Conservation (phyloP, 2,888 invertebrate species). For the Drosophila flavopinicola region DNA sequence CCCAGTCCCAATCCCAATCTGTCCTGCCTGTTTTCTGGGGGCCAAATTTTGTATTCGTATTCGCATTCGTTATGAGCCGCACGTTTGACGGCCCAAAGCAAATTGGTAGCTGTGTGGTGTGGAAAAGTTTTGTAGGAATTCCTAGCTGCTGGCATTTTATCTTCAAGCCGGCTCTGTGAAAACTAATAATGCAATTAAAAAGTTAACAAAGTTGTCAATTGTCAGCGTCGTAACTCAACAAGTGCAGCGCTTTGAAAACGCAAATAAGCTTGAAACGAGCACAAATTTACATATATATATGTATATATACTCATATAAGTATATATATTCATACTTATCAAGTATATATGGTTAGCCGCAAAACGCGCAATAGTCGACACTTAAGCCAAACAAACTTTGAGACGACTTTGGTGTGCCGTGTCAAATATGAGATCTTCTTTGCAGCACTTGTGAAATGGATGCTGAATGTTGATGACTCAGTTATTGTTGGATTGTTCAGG, state of each 20-base stretch:
- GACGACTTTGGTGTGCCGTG: constrained; percentile 20
- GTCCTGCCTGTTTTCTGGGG: too few species aligned
- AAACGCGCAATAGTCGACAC: constrained; percentile 36
- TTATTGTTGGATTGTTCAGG: too few species aligned
- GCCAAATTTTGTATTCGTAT: constrained; percentile 5
- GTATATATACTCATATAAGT: background rate
- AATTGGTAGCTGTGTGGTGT: constrained; percentile 21
- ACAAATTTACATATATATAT: constrained; percentile 5
- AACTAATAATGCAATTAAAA: constrained; percentile 76
- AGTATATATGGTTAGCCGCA: constrained; percentile 53
- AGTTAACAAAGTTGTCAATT: constrained; percentile 70
- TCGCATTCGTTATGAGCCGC: constrained; percentile 26
- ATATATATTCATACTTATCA: constrained; percentile 2
- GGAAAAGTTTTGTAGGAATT: constrained; percentile 1
- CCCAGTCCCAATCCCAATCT: too few species aligned
- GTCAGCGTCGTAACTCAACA: constrained; percentile 52
- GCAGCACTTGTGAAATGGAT: background rate
- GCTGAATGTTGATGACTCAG: constrained; percentile 51
- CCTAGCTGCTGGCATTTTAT: background rate
- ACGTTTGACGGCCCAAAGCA: constrained; percentile 19
- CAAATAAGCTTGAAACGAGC: constrained; percentile 50
- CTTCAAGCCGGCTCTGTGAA: constrained; percentile 47
- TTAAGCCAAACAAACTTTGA: constrained; percentile 24
- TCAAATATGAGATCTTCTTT: constrained; percentile 25
- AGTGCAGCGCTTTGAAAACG: constrained; percentile 70